A percentile compares a stretch with the other conserved stretches of the same genome.
These are phyloP conservation scores for Greenwoodochromis staneri DNA, from an alignment of 2,113 vertebrate species.

Conservation along the genomic window DNA sequence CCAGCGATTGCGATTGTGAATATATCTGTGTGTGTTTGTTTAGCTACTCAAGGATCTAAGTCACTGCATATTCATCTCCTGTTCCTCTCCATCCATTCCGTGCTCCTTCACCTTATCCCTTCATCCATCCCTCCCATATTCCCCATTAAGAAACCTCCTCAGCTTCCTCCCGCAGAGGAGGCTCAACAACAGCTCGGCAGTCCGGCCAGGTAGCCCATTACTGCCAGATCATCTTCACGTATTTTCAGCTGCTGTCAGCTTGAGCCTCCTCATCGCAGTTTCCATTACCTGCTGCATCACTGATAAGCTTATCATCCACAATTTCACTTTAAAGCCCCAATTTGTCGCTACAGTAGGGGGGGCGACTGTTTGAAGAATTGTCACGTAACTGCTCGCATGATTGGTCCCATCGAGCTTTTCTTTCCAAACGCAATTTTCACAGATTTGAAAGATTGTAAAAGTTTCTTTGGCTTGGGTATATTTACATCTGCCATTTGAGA, in stretches of 20 bases:
- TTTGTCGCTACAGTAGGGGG: not conserved
- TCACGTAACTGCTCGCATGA: not conserved
- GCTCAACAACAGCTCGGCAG: conserved; percentile 38
- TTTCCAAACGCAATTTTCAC: not conserved
- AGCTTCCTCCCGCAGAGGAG: not conserved
- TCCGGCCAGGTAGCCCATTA: conserved; percentile 48
- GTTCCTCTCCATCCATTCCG: not conserved
- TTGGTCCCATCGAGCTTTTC: not conserved
- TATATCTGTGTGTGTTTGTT: not conserved
- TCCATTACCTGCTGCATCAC: not conserved
- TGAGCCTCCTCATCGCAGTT: conserved; percentile 1
- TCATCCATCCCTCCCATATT: conserved; percentile 3
- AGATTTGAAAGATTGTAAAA: not conserved
- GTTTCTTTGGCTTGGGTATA: not conserved
- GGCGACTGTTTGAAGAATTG: not conserved
- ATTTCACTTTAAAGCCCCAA: not conserved
- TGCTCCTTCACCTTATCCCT: conserved; percentile 26
- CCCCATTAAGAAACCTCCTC: conserved; percentile 14
- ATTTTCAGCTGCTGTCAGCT: conserved; percentile 7
- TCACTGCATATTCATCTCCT: not conserved
- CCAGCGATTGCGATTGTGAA: not conserved
- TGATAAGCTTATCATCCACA: conserved; percentile 3
- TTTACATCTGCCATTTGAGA: not conserved
- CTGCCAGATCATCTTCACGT: conserved; percentile 25
- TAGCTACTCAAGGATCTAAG: not conserved